Evolutionary conservation across 2,888 invertebrate species (phyloP), one percentile per base, ranked within the genome.

Genomic region (Andrena flavipes): DNA sequence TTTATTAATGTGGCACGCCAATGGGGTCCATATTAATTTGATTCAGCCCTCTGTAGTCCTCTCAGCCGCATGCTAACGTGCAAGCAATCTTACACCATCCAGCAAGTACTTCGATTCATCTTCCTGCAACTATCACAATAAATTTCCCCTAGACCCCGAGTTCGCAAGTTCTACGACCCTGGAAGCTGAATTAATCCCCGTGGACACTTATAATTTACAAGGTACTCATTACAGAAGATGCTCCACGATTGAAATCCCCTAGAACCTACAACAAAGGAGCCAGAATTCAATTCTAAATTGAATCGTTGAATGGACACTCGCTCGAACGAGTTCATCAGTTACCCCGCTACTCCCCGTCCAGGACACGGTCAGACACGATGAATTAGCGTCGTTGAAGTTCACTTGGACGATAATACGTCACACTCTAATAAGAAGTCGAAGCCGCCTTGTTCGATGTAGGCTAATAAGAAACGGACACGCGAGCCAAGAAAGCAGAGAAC

Each of bases 361-460:
- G 42, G 16, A 42, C 69, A 42, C 30, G 26, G n/a, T n/a, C 35
- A 23, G 16, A n/a, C 49, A 13, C 49, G 65, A 65, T 54, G 79
- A 79, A 63, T 76, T 56, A 69, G 23, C 64, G 64, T 13, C 81
- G 85, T 87, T 76, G 79, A 85, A 82, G 78, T 87, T 85, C 81
- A 80, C 79, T 81, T 84, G 68, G 73, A 74, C 75, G 65, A 73
- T 79, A 85, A 73, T 79, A 85, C 84, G 87, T 87, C 85, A 87
- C 87, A 87, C 84, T 87, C 87, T 87, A 87, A 84, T 87, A 87
- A 87, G 68, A 87, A 85, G 85, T 76, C 84, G 84, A 72, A 76
- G 75, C 59, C 64, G 75, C 69, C 8, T 26, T 56, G 42, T 62
- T 78, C 77, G 77, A 73, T 74, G 75, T 75, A 84, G 80, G 80